phyloP scores from a whole-genome alignment of 1,140 invertebrate genomes.

The Pectinophora gossypiella region DNA sequence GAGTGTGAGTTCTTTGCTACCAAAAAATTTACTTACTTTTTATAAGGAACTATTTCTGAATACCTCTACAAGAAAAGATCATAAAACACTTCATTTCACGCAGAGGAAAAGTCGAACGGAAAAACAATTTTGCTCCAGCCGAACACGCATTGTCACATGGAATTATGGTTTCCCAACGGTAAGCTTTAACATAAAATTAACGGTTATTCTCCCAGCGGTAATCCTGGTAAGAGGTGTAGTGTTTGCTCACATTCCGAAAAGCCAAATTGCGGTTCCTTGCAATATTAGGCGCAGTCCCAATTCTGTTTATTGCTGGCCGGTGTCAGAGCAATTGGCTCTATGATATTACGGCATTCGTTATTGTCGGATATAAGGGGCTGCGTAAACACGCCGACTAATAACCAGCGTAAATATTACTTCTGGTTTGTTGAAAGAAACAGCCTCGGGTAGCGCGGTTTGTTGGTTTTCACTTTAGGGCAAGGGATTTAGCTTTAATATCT shows the following conservation, averaged over 20 bases:
- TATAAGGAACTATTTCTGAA: no score
- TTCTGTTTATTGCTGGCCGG: constrained; percentile 1
- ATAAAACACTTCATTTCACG: no score
- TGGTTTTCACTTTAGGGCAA: no score
- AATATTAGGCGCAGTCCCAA: not conserved
- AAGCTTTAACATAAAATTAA: constrained; percentile 1
- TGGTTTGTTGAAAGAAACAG: no score
- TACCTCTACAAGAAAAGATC: no score
- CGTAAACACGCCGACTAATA: not conserved
- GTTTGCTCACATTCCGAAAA: not conserved
- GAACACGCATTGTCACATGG: constrained; percentile 1
- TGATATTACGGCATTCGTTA: not conserved
- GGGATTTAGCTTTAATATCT: no score
- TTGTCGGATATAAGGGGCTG: not conserved
- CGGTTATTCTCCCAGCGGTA: constrained; percentile 1
- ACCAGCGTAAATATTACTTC: no score
- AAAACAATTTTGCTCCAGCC: no score
- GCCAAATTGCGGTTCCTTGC: constrained; percentile 1
- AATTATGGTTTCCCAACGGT: constrained; percentile 2
- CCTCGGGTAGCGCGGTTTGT: no score
- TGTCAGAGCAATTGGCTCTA: not conserved
- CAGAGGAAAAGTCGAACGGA: no score
- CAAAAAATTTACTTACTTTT: no score
- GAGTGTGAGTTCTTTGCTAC: no score
- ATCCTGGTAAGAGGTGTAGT: not conserved